Base-by-base conservation (phyloP, 2,797 vertebrate species). In the Eupleurogrammus muticus region DNA sequence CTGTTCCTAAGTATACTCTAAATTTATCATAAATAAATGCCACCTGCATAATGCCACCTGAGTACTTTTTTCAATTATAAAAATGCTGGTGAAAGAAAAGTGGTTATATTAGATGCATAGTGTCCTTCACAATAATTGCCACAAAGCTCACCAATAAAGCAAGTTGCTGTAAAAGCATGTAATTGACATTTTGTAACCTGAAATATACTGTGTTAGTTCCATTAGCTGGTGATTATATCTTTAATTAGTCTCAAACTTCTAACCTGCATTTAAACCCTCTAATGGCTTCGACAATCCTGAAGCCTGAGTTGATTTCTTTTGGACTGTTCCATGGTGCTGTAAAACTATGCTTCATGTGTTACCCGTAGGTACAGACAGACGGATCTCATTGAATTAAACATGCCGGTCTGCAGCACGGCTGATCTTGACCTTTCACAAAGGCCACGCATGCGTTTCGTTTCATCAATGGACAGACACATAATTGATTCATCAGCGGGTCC, bases 401-500 rank as follows among this genome's bases (percentile, higher is more conserved):
- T 77, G 75, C 47, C 17, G 42, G 74, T 75, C 38, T 23, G 66
- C 76, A 38, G 42, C 77, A 58, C 23, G n/a, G 47, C 79, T 72
- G 61, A 82, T 81, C 79, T 79, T 91, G 91, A 93, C 92, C 90
- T 94, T 94, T 93, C 63, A 67, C 65, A 53, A 56, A 83, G 81
- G 80, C 51, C 84, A 80, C 65, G 71, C 66, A 75, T 76, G 82
- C 80, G 79, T 88, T 88, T 83, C 2, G 50, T 87, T 71, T 77
- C 80, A 70, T 82, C 78, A 74, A 23, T 44, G 63, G 56, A 58
- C 74, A 13, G 48, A 75, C 28, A 32, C 66, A 79, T 86, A 88
- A 91, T 89, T 89, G 87, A 93, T 93, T 91, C 84, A 91, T 92
- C 89, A 87, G 87, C 81, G 71, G 80, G 73, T 66, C 81, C 75